Conservation (phyloP, 2,113 vertebrate species). For the Alligator sinensis region DNA sequence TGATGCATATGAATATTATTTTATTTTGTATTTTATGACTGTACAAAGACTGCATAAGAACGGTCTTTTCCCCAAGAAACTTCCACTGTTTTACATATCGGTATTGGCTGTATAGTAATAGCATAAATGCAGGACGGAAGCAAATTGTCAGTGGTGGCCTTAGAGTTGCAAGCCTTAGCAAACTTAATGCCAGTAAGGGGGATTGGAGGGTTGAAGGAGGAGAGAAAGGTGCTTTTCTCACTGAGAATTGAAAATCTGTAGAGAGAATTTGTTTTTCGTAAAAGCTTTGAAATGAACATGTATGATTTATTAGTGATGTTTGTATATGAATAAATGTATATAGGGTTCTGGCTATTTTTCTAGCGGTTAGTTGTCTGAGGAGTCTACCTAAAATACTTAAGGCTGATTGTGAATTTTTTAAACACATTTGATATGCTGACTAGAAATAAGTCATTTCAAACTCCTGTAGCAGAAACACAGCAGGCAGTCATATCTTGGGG, state of each 20-base stretch:
- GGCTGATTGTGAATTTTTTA: background rate
- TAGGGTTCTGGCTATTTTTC: background rate
- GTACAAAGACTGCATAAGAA: background rate
- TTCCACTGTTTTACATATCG: background rate
- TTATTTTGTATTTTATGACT: background rate
- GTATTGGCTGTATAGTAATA: background rate
- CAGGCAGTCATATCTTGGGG: background rate
- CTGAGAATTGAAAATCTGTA: background rate
- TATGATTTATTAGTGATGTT: background rate
- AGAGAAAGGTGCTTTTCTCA: background rate
- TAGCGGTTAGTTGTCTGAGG: background rate
- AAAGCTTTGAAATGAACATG: background rate
- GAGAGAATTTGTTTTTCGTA: background rate
- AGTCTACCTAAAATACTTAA: slow-evolving; percentile 13
- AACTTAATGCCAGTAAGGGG: background rate
- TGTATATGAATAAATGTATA: slow-evolving; percentile 8
- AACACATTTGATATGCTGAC: background rate
- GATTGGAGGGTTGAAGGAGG: background rate
- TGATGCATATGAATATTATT: background rate
- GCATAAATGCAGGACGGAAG: background rate
- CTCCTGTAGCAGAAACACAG: background rate
- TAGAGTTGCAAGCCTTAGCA: background rate
- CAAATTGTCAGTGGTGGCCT: background rate
- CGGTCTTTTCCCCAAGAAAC: background rate
- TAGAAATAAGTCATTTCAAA: background rate